These are phyloP conservation scores for Ptyas mucosa DNA, from an alignment of 2,113 vertebrate species.

Conservation along the genomic window DNA sequence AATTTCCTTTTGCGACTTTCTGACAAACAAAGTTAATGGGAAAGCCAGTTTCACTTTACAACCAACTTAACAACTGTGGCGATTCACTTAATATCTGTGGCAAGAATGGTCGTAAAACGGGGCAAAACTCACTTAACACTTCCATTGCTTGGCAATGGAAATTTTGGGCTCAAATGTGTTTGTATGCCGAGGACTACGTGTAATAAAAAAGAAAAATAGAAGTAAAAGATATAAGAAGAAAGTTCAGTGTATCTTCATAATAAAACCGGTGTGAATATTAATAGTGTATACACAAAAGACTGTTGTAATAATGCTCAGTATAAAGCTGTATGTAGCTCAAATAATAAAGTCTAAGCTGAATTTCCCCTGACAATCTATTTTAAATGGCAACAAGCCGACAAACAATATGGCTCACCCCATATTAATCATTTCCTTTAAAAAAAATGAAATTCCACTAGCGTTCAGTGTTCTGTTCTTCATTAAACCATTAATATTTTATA, in stretches of 20 bases:
- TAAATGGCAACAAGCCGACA: conserved; percentile 34
- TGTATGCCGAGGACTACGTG: too few species aligned
- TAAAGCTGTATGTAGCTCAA: conserved; percentile 31
- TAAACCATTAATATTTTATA: not conserved
- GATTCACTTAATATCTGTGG: too few species aligned
- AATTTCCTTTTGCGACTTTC: too few species aligned
- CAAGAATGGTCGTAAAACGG: too few species aligned
- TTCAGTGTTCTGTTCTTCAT: not conserved
- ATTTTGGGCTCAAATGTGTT: too few species aligned
- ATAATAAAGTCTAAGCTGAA: conserved; percentile 55
- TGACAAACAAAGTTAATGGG: too few species aligned
- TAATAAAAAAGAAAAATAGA: not conserved
- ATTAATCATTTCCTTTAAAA: not conserved
- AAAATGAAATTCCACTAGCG: conserved; percentile 17
- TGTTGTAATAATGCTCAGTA: conserved; percentile 30
- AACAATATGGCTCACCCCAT: conserved; percentile 13
- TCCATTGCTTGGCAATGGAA: too few species aligned
- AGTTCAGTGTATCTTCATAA: not conserved
- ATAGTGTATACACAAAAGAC: conserved; percentile 10
- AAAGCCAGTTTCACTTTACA: too few species aligned
- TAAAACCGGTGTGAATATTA: not conserved
- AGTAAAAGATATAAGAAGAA: not conserved
- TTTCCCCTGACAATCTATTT: conserved; percentile 50
- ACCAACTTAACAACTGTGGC: too few species aligned
- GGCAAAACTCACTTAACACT: too few species aligned